A percentile compares a stretch with the other conserved stretches of the same genome.
These are phyloP conservation scores for Sinonovacula constricta DNA, from an alignment of 1,140 invertebrate genomes.

Conservation along the genomic window DNA sequence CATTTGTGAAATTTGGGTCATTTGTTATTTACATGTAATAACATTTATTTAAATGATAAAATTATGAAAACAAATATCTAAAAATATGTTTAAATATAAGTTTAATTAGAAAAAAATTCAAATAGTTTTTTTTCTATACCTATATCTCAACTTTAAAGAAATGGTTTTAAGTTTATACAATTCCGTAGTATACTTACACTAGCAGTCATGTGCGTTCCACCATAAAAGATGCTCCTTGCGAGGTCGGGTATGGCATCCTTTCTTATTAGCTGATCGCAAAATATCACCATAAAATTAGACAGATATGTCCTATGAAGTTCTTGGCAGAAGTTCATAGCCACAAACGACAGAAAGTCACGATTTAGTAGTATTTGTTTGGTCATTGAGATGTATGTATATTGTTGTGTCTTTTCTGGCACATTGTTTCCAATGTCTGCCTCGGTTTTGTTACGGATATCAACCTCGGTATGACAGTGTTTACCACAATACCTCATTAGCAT, in stretches of 20 bases:
- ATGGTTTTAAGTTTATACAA: too few relatives aligned
- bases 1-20: too few relatives aligned
- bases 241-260: slow-evolving; percentile 37
- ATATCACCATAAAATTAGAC: slow-evolving; percentile 64
- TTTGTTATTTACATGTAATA: too few relatives aligned
- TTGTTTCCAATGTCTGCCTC: neutral
- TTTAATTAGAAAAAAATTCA: too few relatives aligned
- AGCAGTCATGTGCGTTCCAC: slow-evolving; percentile 13
- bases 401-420: slow-evolving; percentile 20
- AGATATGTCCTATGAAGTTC: slow-evolving; percentile 65
- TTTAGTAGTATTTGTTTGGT: slow-evolving; percentile 63
- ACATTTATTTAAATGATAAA: too few relatives aligned
- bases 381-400: slow-evolving; percentile 53
- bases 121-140: too few relatives aligned
- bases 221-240: slow-evolving; percentile 65
- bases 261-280: slow-evolving; percentile 64
- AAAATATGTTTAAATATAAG: too few relatives aligned
- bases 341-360: slow-evolving; percentile 68
- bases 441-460: slow-evolving; percentile 57
- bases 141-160: too few relatives aligned
- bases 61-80: too few relatives aligned
- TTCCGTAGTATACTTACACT: too few relatives aligned
- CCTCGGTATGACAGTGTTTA: slow-evolving; percentile 66
- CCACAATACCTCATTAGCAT: slow-evolving; percentile 69
- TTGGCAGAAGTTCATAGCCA: slow-evolving; percentile 68